Evolutionary conservation across 2,888 invertebrate species (phyloP), one percentile per base, ranked within the genome.

Genomic region (Halictus quadricinctus): DNA sequence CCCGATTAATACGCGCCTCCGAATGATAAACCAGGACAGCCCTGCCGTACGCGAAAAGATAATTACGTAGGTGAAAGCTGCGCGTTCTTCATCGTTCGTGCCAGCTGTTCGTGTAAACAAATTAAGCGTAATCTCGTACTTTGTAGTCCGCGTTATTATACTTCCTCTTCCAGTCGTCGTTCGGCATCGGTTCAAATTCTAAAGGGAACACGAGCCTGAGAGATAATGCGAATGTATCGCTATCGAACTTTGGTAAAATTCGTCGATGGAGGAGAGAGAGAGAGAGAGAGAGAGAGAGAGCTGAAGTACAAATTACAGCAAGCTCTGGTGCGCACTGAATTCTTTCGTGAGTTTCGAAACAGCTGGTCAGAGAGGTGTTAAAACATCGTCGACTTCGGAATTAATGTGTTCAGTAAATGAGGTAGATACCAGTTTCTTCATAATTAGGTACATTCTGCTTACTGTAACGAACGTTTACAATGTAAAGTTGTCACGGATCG

Each of bases 61-160:
- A 82, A 82, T 84, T 84, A 79, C 21, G 79, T 66, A 73, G 75
- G 84, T 82, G 84, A 84, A 84, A 84, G 84, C 78, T 29, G 84
- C 25, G 41, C 70, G 41, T n/a, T 29, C 50, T 70, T 25, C 25
- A 48, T n/a, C 48, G 64, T 18, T 7, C 4, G 46, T 36, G 50
- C 75, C 78, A 81, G 76, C 74, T 77, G 76, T 80, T 58, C 72
- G 8, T 82, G 84, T 79, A 84, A 84, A 82, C 82, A 82, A 82
- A 79, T 82, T 81, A 66, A 12, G 12, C 66, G 76, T 73, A 69
- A 76, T 83, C 50, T 2, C 36, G 54, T 60, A 79, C 74, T 70
- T 79, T 74, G 74, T 74, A 58, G 15, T 18, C 21, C 50, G 54
- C 36, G 36, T 66, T 60, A 46, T 29, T 15, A 66, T 58, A 10